Base-by-base conservation (phyloP, 2,797 vertebrate genomes). In the Sebastes iracundus region DNA sequence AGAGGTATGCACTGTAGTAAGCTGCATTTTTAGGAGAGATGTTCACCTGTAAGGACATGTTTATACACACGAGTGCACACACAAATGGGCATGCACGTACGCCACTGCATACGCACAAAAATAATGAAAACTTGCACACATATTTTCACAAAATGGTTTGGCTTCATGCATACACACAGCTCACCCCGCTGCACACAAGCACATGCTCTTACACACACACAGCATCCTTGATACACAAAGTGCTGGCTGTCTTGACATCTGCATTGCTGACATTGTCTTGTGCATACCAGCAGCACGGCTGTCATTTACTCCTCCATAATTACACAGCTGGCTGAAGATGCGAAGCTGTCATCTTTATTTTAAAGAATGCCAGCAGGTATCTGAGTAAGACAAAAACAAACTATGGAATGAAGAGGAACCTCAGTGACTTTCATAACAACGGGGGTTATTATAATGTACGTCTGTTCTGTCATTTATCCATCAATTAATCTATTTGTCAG, bases 281-380 rank as follows among this genome's bases (percentile, higher is more conserved):
- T 60, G 22, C 89, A 80, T 81, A 64, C 71, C 84, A 52, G 74
- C 80, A 81, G 72, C 80, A 64, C 7, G 22, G 72, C 69, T 90
- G 78, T 91, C 81, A 90, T 90, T 77, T 88, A 80, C 84, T 72
- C 75, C 70, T 76, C 81, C 64, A 27, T 93, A 89, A 92, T 93
- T 88, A 93, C 82, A 88, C 80, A 87, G 83, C 79, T 86, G 85
- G 79, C 60, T 65, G 55, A 20, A 61, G 83, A 87, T 63, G 27
- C 61, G 32, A 59, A 80, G 77, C 84, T 85, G 81, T 90, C 87
- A 85, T 86, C 73, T 81, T 63, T 68, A 5, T 28, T 70, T 62
- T 5, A 7, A 66, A 32, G 42, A 66, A 77, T 4, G 56, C 52
- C 35, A 67, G 62, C 72, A 79, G 62, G 75, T 71, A 79, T 56